Evolutionary conservation across 2,797 vertebrate species (phyloP).

Genomic region (Sphenodon punctatus): DNA sequence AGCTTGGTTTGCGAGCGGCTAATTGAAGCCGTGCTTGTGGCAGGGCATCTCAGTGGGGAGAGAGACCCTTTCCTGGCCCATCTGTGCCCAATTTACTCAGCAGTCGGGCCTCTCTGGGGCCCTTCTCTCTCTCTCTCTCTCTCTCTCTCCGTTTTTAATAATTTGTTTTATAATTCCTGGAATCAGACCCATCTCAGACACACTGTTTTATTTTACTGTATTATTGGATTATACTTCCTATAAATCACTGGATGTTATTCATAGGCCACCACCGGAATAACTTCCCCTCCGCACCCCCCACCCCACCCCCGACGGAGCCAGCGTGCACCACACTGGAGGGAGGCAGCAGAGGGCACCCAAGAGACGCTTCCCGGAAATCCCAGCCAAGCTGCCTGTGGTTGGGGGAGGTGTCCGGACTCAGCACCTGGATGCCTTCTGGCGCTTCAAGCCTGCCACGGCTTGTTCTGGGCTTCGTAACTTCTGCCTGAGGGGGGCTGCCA

Average conservation of each 20-base stretch:
- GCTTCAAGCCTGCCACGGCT: neutral
- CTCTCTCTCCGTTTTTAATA: constrained; percentile 83
- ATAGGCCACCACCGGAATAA: constrained; percentile 77
- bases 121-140: neutral
- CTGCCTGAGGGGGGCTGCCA: constrained; percentile 48
- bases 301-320: constrained; percentile 84
- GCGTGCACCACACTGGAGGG: constrained; percentile 71
- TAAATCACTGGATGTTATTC: constrained; percentile 99
- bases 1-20: constrained; percentile 69
- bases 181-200: constrained; percentile 94
- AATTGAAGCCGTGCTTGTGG: constrained; percentile 78
- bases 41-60: constrained; percentile 70
- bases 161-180: constrained; percentile 98
- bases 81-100: constrained; percentile 97
- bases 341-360: constrained; percentile 90
- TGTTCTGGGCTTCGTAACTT: constrained; percentile 54
- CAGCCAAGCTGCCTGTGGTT: constrained; percentile 58
- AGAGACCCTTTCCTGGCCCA: constrained; percentile 76
- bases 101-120: constrained; percentile 77
- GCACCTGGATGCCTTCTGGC: constrained; percentile 63
- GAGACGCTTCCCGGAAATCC: constrained; percentile 82
- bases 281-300: constrained; percentile 58
- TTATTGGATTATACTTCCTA: constrained; percentile 99
- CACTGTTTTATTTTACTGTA: constrained; percentile 90
- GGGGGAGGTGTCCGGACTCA: constrained; percentile 55